phyloP scores from a whole-genome alignment of 2,797 vertebrate genomes.

The Microctenopoma steveboyesi region DNA sequence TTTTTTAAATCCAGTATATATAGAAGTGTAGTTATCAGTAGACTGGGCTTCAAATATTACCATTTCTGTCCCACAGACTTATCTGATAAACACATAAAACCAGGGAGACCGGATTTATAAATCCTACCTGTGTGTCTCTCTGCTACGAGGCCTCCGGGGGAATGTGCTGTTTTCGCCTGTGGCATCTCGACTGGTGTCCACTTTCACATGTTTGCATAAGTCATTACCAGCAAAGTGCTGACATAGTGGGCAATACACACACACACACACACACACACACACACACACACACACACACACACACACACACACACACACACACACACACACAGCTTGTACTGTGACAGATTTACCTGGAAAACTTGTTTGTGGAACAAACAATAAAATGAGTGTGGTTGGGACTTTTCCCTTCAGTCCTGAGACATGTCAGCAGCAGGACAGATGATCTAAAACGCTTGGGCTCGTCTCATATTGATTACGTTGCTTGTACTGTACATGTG shows the following conservation, averaged over 20 bases:
- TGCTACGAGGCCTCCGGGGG: constrained; percentile 28
- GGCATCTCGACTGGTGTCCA: constrained; percentile 60
- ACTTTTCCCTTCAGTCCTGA: no score
- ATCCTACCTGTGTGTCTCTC: not conserved
- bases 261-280: not conserved
- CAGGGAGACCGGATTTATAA: no score
- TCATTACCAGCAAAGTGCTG: constrained; percentile 53
- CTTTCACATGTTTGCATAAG: constrained; percentile 73
- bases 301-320: not conserved
- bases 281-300: not conserved
- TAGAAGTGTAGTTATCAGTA: no score
- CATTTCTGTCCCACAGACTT: no score
- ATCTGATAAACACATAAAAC: no score
- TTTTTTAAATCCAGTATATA: no score
- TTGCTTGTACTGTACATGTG: no score
- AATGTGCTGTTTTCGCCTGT: constrained; percentile 64
- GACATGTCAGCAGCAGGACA: no score
- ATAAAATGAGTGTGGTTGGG: no score
- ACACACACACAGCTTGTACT: not conserved
- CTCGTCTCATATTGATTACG: no score
- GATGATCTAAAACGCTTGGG: no score
- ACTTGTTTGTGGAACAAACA: not conserved
- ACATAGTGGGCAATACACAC: not conserved
- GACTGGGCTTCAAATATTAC: no score
- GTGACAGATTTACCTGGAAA: not conserved